phyloP scores from a whole-genome alignment of 2,888 invertebrate genomes.

The Thyatira batis region DNA sequence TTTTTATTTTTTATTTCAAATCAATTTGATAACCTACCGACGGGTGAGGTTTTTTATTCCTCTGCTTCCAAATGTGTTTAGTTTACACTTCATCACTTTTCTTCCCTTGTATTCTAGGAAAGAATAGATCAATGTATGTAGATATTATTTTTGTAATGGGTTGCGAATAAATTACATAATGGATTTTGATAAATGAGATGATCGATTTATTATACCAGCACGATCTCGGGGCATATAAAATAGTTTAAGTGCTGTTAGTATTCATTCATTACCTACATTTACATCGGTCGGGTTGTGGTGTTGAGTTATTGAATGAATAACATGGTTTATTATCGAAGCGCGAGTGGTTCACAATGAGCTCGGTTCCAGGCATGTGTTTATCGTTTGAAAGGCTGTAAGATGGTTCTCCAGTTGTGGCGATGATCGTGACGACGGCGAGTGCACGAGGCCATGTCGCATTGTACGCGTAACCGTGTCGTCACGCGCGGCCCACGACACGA shows the following conservation, averaged over 20 bases:
- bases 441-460: constrained; percentile 61
- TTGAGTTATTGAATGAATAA: not conserved
- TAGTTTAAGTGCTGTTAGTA: not conserved
- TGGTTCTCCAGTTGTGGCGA: constrained; percentile 26
- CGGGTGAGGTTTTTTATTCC: not conserved
- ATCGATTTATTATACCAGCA: not conserved
- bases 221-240: not conserved
- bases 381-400: constrained; percentile 26
- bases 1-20: too few relatives aligned
- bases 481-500: constrained; percentile 47
- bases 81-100: not conserved
- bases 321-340: constrained; percentile 10
- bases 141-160: not conserved
- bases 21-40: too few relatives aligned
- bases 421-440: constrained; percentile 55
- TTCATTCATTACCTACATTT: not conserved
- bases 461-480: constrained; percentile 55
- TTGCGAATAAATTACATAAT: not conserved
- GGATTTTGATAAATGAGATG: not conserved
- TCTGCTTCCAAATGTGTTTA: not conserved
- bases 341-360: constrained; percentile 23
- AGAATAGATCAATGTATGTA: not conserved
- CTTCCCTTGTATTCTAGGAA: not conserved
- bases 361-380: constrained; percentile 14
- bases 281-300: not conserved